Evolutionary conservation across 2,797 vertebrate species (phyloP).

Genomic region (Phaenicophaeus curvirostris): DNA sequence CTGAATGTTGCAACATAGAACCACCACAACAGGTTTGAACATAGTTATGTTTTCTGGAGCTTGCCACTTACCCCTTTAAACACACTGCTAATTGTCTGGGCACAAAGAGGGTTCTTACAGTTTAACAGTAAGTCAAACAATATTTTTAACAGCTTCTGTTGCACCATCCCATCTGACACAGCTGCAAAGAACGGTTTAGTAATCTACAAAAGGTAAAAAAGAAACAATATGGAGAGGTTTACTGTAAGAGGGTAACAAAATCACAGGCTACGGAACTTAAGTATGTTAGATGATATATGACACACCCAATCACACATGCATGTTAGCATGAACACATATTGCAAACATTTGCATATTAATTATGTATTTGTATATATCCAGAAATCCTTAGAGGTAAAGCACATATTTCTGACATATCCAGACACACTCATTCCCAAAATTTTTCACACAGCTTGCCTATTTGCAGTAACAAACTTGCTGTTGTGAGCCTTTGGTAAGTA

Average conservation of each 20-base stretch:
- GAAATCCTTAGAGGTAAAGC: not conserved
- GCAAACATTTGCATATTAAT: not conserved
- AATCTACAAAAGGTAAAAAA: slow-evolving; percentile 79
- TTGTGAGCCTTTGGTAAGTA: not conserved
- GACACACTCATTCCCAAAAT: not conserved
- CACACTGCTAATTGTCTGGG: slow-evolving; percentile 82
- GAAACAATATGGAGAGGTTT: not conserved
- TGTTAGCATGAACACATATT: not conserved
- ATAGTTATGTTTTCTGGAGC: not conserved
- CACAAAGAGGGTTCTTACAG: slow-evolving; percentile 78
- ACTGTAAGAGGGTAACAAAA: not conserved
- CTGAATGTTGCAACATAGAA: not conserved
- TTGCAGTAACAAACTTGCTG: not conserved
- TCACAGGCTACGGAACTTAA: not conserved
- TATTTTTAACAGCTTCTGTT: slow-evolving; percentile 86
- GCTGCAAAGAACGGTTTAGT: slow-evolving; percentile 89
- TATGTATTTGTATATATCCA: not conserved
- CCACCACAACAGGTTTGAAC: not conserved
- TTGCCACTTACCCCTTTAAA: slow-evolving; percentile 89
- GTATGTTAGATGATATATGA: not conserved
- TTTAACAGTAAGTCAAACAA: slow-evolving; percentile 89
- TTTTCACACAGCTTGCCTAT: not conserved
- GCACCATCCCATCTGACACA: slow-evolving; percentile 81
- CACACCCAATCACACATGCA: not conserved
- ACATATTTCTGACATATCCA: not conserved